Percentiles rank a stretch among this genome's conserved stretches.
Conservation (phyloP, 2,888 invertebrate genomes). For the Candidula unifasciata region DNA sequence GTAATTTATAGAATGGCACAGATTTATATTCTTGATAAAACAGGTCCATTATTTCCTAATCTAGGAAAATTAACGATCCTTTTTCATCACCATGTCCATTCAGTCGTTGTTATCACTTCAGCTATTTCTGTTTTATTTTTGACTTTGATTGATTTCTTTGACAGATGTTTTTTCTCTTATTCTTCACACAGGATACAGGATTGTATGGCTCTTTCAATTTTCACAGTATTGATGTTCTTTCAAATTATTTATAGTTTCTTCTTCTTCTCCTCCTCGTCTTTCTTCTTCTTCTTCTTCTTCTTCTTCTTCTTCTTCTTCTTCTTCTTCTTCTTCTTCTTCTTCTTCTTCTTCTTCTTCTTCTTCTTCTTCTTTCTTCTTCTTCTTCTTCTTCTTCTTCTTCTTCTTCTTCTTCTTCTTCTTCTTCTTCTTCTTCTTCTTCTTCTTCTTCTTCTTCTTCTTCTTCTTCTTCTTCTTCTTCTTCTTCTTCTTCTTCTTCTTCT, state of each 20-base stretch:
- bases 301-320: constrained; percentile 21
- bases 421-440: constrained; percentile 27
- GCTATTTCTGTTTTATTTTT: too few relatives aligned
- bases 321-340: constrained; percentile 17
- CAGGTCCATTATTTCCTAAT: too few relatives aligned
- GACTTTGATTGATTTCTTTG: too few relatives aligned
- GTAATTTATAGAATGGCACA: too few relatives aligned
- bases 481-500: constrained; percentile 29
- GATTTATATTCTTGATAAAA: too few relatives aligned
- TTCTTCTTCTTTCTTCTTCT: constrained; percentile 10
- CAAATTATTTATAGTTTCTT: not conserved
- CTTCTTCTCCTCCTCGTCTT: not conserved
- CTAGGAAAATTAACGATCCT: too few relatives aligned
- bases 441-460: constrained; percentile 29
- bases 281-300: constrained; percentile 21
- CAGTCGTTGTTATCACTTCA: too few relatives aligned
- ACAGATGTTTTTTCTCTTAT: too few relatives aligned
- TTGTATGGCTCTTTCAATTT: too few relatives aligned
- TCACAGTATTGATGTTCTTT: too few relatives aligned
- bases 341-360: constrained; percentile 14
- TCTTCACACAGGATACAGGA: too few relatives aligned
- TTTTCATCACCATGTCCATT: too few relatives aligned
- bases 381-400: constrained; percentile 29
- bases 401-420: constrained; percentile 29
- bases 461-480: constrained; percentile 29